Conservation (phyloP, 2,888 invertebrate species). For the Phoenoteleia sp. region DNA sequence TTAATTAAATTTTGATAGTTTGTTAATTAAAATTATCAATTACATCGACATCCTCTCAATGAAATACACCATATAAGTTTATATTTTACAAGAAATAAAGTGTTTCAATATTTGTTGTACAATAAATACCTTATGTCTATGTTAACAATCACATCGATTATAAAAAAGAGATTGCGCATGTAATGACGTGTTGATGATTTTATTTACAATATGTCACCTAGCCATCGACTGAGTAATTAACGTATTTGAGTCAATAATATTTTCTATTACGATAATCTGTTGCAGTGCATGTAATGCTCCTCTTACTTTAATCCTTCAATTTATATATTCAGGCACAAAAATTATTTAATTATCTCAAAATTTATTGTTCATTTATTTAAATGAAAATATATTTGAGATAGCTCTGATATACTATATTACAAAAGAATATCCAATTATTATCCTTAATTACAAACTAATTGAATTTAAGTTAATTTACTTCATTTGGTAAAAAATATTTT, state of each 20-base stretch:
- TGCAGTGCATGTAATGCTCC: too few relatives aligned
- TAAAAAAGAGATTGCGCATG: constrained; percentile 35
- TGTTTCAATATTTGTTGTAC: constrained; percentile 25
- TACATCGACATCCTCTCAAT: constrained; percentile 28
- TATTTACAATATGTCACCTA: constrained; percentile 47
- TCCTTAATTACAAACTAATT: too few relatives aligned
- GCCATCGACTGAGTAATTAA: constrained; percentile 16
- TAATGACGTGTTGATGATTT: constrained; percentile 29
- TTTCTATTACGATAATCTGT: neutral
- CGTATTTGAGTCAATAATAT: neutral
- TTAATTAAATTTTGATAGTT: too few relatives aligned
- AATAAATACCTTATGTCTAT: constrained; percentile 48
- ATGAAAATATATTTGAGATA: neutral
- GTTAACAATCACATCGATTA: constrained; percentile 49
- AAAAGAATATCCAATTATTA: too few relatives aligned
- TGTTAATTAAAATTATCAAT: too few relatives aligned
- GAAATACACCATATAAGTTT: constrained; percentile 17
- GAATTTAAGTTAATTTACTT: too few relatives aligned
- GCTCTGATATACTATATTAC: neutral
- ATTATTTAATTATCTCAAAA: neutral
- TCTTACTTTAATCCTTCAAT: neutral
- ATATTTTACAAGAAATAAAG: constrained; percentile 27
- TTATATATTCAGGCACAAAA: constrained; percentile 12
- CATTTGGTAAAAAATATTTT: too few relatives aligned
- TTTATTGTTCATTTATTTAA: neutral